A percentile compares a stretch with the other conserved stretches of the same genome.
Conservation (phyloP, 2,113 vertebrate genomes). For the Uropsilus gracilis region DNA sequence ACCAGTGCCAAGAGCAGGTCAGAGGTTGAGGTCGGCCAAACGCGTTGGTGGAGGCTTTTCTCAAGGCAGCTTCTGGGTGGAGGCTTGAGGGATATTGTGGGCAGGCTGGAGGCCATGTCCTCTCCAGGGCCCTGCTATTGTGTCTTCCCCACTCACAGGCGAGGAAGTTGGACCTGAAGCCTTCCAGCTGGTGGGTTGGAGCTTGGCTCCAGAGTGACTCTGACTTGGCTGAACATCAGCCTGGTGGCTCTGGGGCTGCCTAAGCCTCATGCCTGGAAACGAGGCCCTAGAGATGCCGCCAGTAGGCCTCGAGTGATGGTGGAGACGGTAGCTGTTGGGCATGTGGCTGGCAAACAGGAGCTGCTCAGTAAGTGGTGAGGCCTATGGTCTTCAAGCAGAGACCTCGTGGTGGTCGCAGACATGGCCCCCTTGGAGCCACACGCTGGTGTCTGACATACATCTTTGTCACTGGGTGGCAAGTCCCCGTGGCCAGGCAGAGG, state of each 20-base stretch:
- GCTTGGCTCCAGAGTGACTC: neutral
- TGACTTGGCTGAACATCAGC: neutral
- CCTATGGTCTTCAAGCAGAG: neutral
- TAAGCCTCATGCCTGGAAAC: neutral
- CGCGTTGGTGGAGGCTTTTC: neutral
- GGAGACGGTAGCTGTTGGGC: neutral
- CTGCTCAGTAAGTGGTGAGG: neutral
- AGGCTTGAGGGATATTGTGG: too few species aligned
- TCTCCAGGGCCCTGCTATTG: too few species aligned
- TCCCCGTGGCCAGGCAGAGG: neutral
- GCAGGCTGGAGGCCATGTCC: too few species aligned
- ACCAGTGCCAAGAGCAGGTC: neutral
- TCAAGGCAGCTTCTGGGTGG: neutral
- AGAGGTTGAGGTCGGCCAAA: neutral
- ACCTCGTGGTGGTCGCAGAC: neutral
- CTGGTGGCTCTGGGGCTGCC: neutral
- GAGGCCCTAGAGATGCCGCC: rapidly evolving
- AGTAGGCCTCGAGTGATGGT: neutral
- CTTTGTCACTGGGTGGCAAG: neutral
- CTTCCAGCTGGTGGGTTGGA: neutral
- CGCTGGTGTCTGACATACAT: neutral
- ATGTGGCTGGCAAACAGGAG: neutral
- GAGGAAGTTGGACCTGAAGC: neutral
- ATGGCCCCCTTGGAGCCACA: neutral
- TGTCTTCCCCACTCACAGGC: neutral